Conservation (phyloP, 2,113 vertebrate species). For the human (Homo sapiens) region GRCh38 chr9:25709501-25710000, state of each 20-base stretch:
- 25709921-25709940: conserved; percentile 57
- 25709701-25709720: not conserved
- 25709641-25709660: not conserved
- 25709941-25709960: conserved; percentile 68
- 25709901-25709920: conserved; percentile 60
- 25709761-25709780: conserved; percentile 31
- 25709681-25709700: conserved; percentile 9
- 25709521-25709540: not conserved
- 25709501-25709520: not conserved
- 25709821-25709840: not conserved
- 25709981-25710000: conserved; percentile 75
- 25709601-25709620: not conserved
- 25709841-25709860: conserved; percentile 45
- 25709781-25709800: conserved; percentile 26
- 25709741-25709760: not conserved
- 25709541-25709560: not conserved
- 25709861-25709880: conserved; percentile 60
- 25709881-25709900: conserved; percentile 63
- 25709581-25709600: not conserved
- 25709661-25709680: conserved; percentile 31
- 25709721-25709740: conserved; percentile 43
- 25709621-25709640: not conserved
- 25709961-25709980: conserved; percentile 68
- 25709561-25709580: not conserved
- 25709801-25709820: conserved; percentile 3